These are phyloP conservation scores for Acanthochromis polyacanthus DNA, from an alignment of 2,113 vertebrate genomes.

Conservation along the genomic window DNA sequence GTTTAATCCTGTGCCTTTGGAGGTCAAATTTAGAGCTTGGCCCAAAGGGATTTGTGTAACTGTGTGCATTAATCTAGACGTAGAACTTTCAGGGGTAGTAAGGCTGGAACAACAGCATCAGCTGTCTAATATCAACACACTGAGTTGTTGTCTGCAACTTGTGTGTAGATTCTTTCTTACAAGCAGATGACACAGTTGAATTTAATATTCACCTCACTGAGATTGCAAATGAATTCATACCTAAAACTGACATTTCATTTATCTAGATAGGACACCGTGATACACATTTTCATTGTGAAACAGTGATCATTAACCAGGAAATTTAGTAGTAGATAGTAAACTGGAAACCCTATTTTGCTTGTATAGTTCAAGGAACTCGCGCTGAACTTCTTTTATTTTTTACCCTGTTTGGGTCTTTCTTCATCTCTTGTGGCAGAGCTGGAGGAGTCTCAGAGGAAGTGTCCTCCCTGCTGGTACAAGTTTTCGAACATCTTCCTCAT, in stretches of 20 bases:
- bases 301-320: no score
- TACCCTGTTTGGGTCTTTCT: background rate
- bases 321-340: no score
- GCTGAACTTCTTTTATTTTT: background rate
- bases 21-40: background rate
- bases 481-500: slow-evolving; percentile 96
- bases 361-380: no score
- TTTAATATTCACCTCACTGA: no score
- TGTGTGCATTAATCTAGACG: background rate
- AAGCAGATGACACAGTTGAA: no score
- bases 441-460: slow-evolving; percentile 97
- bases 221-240: no score
- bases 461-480: slow-evolving; percentile 98
- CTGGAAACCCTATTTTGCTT: background rate
- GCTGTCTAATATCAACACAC: no score
- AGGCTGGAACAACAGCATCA: background rate
- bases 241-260: no score
- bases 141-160: no score
- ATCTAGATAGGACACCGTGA: no score
- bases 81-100: background rate
- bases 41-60: background rate
- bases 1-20: background rate
- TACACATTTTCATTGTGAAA: no score
- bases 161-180: no score
- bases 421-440: slow-evolving; percentile 84